Percentiles rank a stretch among this genome's conserved stretches.
phyloP scores from a whole-genome alignment of 2,797 vertebrate species.

The Orestias chungarensis region DNA sequence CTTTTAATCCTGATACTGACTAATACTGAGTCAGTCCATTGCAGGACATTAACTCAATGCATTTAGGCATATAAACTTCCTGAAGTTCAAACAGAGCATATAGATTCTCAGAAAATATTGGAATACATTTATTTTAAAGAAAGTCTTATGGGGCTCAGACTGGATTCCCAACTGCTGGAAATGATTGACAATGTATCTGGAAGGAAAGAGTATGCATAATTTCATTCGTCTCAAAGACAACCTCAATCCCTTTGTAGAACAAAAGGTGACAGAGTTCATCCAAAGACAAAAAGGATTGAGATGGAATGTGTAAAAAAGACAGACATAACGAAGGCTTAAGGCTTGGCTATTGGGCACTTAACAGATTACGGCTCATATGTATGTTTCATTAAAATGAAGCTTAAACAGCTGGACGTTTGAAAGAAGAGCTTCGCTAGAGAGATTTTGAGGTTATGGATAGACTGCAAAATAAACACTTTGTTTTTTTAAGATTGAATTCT shows the following conservation, averaged over 20 bases:
- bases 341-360: slow-evolving; percentile 22
- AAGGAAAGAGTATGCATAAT: slow-evolving; percentile 32
- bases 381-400: slow-evolving; percentile 43
- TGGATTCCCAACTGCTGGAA: slow-evolving; percentile 22
- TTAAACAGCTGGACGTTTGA: slow-evolving; percentile 33
- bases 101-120: neutral
- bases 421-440: slow-evolving; percentile 16
- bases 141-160: slow-evolving; percentile 43
- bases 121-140: slow-evolving; percentile 15
- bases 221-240: slow-evolving; percentile 47
- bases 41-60: neutral
- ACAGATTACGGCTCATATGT: slow-evolving; percentile 45
- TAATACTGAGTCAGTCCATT: neutral
- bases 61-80: neutral
- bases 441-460: slow-evolving; percentile 8
- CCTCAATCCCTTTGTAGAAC: slow-evolving; percentile 31
- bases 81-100: neutral
- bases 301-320: slow-evolving; percentile 18
- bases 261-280: slow-evolving; percentile 28
- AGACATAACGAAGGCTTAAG: slow-evolving; percentile 23
- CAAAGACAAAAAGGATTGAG: slow-evolving; percentile 34
- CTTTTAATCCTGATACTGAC: neutral
- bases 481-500: neutral
- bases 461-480: neutral
- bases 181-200: slow-evolving; percentile 32